Evolutionary conservation across 2,888 invertebrate species (phyloP), one percentile per base, ranked within the genome.

Genomic region (Physocephala rufipes): DNA sequence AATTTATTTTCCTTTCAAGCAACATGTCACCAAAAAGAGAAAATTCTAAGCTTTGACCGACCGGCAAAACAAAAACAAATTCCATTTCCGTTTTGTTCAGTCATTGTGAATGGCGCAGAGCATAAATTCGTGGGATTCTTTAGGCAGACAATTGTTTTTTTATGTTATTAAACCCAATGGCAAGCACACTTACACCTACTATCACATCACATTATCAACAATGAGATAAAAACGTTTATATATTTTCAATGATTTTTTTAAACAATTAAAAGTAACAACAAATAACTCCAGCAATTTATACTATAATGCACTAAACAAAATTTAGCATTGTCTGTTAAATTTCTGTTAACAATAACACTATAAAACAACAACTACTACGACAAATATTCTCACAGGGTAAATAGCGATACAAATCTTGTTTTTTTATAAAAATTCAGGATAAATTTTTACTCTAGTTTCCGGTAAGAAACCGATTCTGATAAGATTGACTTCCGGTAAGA

Each of bases 281-380:
- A 62, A 43, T 2, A n/a, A n/a, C 19, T 30, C 26, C 9, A 55
- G 5, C 30, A 53, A 66, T 45, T 24, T 2, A 66, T 43, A 24
- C 30, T 16, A 9, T 4, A 19, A 55, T 21, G 16, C 63, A 43
- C 43, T 63, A 43, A n/a, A 62, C 2, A 55, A 55, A 9, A 28
- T 1, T 15, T 15, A 49, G 19, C 49, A 49, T 19, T 30, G 49
- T 21, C 21, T n/a, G 43, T 15, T 49, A 64, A 64, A 3, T 65
- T 51, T 30, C 19, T 30, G 12, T 12, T 53, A 36, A 51, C 15
- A 5, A 36, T 30, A 65, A 19, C 2, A 3, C 51, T 26, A 51
- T 30, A 64, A 49, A 49, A 28, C 64, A 30, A n/a, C 16, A 26
- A 36, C 30, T n/a, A 62, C 61, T 16, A 62, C 61, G 30, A 16